These are phyloP conservation scores for Pantherophis vulpinus DNA, from an alignment of 2,797 vertebrate genomes.

Conservation along the genomic window DNA sequence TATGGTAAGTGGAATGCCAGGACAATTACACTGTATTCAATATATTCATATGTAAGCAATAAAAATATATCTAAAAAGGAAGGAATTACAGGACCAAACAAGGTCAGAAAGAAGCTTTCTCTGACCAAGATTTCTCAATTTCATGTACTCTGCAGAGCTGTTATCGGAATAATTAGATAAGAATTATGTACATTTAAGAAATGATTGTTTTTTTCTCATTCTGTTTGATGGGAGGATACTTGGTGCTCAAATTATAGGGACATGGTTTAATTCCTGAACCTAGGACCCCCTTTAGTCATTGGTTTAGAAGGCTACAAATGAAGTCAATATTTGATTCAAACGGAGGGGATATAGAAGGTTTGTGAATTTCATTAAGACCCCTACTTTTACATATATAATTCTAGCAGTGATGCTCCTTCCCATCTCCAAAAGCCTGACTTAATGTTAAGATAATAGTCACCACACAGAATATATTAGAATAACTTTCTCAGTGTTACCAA, in stretches of 20 bases:
- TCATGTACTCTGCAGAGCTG: not conserved
- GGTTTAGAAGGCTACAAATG: not conserved
- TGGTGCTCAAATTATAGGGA: not conserved
- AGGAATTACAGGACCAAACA: not conserved
- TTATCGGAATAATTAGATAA: not conserved
- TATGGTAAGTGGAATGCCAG: too few relatives aligned
- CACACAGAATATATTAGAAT: constrained; percentile 1
- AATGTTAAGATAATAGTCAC: constrained; percentile 18
- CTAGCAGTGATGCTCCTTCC: not conserved
- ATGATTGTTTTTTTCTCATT: not conserved
- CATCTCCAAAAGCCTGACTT: not conserved
- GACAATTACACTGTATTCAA: too few relatives aligned
- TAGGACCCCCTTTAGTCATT: not conserved
- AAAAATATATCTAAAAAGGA: not conserved
- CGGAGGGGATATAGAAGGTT: too few relatives aligned
- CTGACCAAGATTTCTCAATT: not conserved
- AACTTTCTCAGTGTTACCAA: constrained; percentile 8
- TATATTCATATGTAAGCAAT: too few relatives aligned
- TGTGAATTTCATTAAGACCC: not conserved
- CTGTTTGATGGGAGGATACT: not conserved
- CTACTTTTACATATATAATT: not conserved
- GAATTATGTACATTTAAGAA: not conserved
- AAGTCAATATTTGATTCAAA: not conserved
- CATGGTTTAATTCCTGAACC: not conserved
- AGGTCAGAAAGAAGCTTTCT: not conserved